Base-by-base conservation (phyloP, 2,888 invertebrate species). In the Ischnus inquisitorius region DNA sequence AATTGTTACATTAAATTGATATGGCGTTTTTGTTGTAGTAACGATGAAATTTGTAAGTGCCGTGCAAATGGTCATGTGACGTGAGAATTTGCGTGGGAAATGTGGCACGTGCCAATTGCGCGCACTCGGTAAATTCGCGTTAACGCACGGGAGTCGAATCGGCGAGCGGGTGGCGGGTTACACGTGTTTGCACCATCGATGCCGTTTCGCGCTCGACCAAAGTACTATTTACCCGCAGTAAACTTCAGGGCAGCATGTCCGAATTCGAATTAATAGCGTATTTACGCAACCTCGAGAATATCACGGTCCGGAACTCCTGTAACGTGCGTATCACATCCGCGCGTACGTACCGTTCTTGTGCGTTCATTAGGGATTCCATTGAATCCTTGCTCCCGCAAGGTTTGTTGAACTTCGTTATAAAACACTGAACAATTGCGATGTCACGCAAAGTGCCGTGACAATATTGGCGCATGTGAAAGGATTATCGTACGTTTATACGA, bases 161-260 rank as follows among this genome's bases (percentile, higher is more conserved):
- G 12, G 48, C 1, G 28, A 25, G 8, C 68, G 48, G 46, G 74
- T 60, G 74, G 86, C 60, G 48, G 76, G 77, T 84, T 79, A 85
- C 83, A 79, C 85, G 85, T 86, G 83, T 85, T 79, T 69, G 82
- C 46, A 68, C 28, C 76, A 68, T 64, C 67, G 57, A 76, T 62
- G 71, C 83, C 76, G 28, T 68, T 68, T 68, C 64, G 65, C 81
- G 64, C 75, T 34, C 34, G 34, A 34, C 34, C 34, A 34, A 80
- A 75, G 79, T 82, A 80, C 81, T 86, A 86, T 86, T 86, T 86
- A 85, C 82, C 79, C 64, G 74, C 76, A 77, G 83, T 85, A 85
- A 86, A 85, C 82, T 82, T 62, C 74, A 43, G 75, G 60, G 67
- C 25, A 65, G 14, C 62, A 65, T 69, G 71, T 74, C 75, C 54